Evolutionary conservation across 2,888 invertebrate species (phyloP).

Genomic region (Drosophila trichaetosa): DNA sequence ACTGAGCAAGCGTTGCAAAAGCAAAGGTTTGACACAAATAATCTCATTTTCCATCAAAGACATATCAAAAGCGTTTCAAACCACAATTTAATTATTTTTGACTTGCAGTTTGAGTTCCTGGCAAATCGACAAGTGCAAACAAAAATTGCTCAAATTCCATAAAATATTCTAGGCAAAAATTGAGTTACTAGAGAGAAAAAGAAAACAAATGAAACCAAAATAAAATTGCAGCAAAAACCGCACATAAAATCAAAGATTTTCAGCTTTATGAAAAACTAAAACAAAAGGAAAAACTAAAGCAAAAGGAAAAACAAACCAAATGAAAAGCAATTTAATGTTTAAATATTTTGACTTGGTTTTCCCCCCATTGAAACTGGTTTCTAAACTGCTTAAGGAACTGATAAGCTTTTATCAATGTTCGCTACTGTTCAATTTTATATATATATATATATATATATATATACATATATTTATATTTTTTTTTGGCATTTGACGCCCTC

Average conservation of each 20-base stretch:
- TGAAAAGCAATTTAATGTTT: background rate
- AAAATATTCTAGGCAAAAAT: background rate
- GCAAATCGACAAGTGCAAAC: background rate
- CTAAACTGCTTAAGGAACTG: background rate
- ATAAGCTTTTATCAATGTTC: background rate
- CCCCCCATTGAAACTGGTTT: background rate
- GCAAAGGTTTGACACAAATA: background rate
- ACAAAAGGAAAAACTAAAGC: background rate
- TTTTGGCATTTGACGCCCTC: conserved; percentile 11
- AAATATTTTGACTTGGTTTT: background rate
- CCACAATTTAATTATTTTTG: background rate
- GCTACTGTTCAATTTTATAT: background rate
- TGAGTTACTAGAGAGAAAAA: no score
- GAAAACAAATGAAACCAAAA: background rate
- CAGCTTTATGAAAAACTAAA: background rate
- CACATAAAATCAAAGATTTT: background rate
- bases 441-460: no score
- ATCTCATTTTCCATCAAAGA: background rate
- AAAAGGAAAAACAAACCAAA: background rate
- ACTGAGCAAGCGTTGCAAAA: background rate
- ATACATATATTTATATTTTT: background rate
- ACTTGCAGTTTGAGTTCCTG: background rate
- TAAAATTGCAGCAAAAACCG: background rate
- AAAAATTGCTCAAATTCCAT: background rate
- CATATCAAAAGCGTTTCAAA: background rate